Conservation (phyloP, 2,113 vertebrate genomes). For the Sinocyclocheilus maitianheensis region DNA sequence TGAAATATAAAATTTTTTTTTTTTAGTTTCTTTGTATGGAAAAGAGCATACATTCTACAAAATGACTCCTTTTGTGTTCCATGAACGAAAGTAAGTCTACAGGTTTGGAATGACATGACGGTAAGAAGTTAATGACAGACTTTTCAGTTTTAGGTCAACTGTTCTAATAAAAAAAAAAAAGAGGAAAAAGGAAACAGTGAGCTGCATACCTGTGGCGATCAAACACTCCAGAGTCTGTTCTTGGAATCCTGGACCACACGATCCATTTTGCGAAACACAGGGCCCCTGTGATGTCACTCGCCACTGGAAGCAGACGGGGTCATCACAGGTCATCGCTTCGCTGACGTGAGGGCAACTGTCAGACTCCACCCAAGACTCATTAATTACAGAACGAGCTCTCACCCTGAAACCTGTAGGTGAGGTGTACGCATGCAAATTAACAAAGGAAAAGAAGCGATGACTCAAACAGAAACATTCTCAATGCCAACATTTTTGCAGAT, state of each 20-base stretch:
- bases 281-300: conserved; percentile 64
- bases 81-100: not conserved
- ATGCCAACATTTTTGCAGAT: not conserved
- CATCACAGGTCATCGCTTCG: conserved; percentile 82
- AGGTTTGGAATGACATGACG: not conserved
- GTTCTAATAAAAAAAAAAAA: not conserved
- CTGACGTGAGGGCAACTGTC: conserved; percentile 76
- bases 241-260: conserved; percentile 78
- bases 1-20: not conserved
- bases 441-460: not conserved
- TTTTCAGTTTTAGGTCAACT: not conserved
- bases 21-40: not conserved
- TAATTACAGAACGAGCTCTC: conserved; percentile 75
- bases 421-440: not conserved
- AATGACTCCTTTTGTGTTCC: not conserved
- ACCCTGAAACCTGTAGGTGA: conserved; percentile 76
- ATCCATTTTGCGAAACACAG: conserved; percentile 74
- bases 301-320: conserved; percentile 79
- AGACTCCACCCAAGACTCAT: conserved; percentile 65
- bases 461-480: not conserved
- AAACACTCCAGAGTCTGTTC: conserved; percentile 71
- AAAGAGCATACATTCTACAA: not conserved
- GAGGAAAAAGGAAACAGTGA: not conserved
- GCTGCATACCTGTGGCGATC: conserved; percentile 70
- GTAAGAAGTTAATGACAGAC: not conserved